Conservation (phyloP, 2,797 vertebrate genomes). For the Gadopsis marmoratus region DNA sequence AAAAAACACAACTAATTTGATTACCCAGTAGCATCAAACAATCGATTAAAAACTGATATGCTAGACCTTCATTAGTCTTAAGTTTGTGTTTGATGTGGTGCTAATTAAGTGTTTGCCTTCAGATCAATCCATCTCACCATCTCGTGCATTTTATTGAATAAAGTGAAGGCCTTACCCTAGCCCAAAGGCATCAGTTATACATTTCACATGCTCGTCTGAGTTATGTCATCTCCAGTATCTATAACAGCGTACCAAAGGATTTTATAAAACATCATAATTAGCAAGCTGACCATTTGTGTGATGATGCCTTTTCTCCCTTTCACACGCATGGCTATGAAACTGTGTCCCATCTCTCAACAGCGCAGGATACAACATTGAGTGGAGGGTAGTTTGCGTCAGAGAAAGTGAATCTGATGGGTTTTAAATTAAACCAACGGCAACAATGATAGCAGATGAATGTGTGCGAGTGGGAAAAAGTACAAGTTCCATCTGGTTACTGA, state of each 20-base stretch:
- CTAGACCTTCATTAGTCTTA: constrained; percentile 41
- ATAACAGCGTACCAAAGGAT: constrained; percentile 25
- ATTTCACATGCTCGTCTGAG: constrained; percentile 31
- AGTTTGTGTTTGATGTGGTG: constrained; percentile 34
- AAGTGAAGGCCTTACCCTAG: constrained; percentile 37
- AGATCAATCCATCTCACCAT: constrained; percentile 21
- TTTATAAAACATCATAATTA: constrained; percentile 13
- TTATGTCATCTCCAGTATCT: constrained; percentile 23
- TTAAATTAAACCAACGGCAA: constrained; percentile 6
- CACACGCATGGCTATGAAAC: neutral
- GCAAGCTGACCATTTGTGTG: neutral
- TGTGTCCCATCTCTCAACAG: neutral
- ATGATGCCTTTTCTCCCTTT: neutral
- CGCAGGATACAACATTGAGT: neutral
- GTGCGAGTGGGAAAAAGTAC: constrained; percentile 5
- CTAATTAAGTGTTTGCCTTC: constrained; percentile 27
- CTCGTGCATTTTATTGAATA: constrained; percentile 57
- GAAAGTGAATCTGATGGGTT: constrained; percentile 14
- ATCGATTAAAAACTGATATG: constrained; percentile 53
- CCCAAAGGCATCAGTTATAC: constrained; percentile 24
- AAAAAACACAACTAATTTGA: constrained; percentile 17
- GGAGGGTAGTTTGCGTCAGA: constrained; percentile 17
- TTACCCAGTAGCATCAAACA: constrained; percentile 54
- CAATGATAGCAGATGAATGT: constrained; percentile 22
- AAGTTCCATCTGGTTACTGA: constrained; percentile 41